These are phyloP conservation scores for Ochropacha duplaris DNA, from an alignment of 2,888 invertebrate species.

Conservation along the genomic window DNA sequence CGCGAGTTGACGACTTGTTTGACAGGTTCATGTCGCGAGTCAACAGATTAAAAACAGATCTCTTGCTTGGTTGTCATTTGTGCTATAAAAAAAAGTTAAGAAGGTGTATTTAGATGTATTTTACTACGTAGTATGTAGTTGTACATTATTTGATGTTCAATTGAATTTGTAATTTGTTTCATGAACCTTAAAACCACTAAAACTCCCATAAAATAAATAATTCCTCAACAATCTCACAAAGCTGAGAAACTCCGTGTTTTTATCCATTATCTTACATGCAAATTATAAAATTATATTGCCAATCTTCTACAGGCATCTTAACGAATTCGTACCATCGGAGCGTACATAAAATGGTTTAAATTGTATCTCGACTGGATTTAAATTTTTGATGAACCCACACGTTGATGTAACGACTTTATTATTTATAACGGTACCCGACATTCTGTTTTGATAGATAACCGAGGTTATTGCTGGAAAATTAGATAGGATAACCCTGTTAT, in stretches of 20 bases:
- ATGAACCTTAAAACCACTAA: not conserved
- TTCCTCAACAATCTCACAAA: not conserved
- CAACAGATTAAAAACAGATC: too few relatives aligned
- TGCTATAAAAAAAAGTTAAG: too few relatives aligned
- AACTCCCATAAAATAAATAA: not conserved
- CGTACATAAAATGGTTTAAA: constrained; percentile 4
- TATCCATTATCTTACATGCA: not conserved
- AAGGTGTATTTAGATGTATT: too few relatives aligned
- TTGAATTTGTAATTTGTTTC: not conserved
- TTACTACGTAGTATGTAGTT: too few relatives aligned
- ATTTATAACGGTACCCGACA: constrained; percentile 4
- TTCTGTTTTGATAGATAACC: constrained; percentile 2
- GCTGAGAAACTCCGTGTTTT: not conserved
- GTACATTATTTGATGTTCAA: too few relatives aligned
- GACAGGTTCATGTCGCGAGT: too few relatives aligned
- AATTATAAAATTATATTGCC: not conserved
- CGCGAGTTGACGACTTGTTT: too few relatives aligned
- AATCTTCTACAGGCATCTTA: not conserved
- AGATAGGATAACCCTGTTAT: not conserved
- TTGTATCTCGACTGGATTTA: constrained; percentile 8
- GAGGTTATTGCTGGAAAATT: not conserved
- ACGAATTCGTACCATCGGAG: not conserved
- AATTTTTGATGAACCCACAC: constrained; percentile 10
- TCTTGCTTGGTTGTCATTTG: too few relatives aligned
- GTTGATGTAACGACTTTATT: not conserved